Evolutionary conservation across 2,888 invertebrate species (phyloP).

Genomic region (Sphaerolaimus hirsutus): DNA sequence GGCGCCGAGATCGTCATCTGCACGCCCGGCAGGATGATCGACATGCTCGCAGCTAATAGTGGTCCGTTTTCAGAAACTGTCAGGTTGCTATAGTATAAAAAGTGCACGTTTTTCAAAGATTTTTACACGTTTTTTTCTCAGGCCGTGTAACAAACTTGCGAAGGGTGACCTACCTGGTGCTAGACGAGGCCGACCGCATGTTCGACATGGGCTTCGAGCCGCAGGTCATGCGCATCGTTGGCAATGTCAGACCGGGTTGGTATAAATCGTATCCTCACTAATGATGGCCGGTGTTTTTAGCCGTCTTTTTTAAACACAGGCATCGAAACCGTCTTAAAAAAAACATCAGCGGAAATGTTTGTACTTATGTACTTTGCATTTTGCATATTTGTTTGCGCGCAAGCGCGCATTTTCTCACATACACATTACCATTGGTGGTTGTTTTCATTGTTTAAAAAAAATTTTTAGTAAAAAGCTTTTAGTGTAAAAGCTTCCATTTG

Average conservation of each 20-base stretch:
- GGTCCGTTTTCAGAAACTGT: constrained; percentile 32
- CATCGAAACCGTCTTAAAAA: too few species aligned
- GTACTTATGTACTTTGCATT: too few species aligned
- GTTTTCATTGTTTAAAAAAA: too few species aligned
- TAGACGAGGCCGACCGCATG: constrained; percentile 98
- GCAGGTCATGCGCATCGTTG: constrained; percentile 88
- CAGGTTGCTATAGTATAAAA: neutral
- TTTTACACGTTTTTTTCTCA: constrained; percentile 12
- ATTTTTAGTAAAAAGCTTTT: too few species aligned
- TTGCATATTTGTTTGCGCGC: too few species aligned
- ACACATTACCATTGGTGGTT: too few species aligned
- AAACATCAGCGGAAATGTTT: too few species aligned
- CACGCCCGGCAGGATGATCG: constrained; percentile 97
- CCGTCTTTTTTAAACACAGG: too few species aligned
- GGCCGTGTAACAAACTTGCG: constrained; percentile 75
- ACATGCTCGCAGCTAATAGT: constrained; percentile 93
- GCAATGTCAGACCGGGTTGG: constrained; percentile 55
- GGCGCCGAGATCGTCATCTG: constrained; percentile 96
- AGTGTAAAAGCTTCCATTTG: too few species aligned
- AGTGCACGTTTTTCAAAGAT: neutral
- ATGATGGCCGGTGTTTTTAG: too few species aligned
- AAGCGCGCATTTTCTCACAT: too few species aligned
- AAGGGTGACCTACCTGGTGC: constrained; percentile 82
- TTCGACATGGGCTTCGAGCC: constrained; percentile 96
- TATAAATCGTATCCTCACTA: too few species aligned